phyloP scores from a whole-genome alignment of 1,140 invertebrate genomes.

The Cherax destructor region DNA sequence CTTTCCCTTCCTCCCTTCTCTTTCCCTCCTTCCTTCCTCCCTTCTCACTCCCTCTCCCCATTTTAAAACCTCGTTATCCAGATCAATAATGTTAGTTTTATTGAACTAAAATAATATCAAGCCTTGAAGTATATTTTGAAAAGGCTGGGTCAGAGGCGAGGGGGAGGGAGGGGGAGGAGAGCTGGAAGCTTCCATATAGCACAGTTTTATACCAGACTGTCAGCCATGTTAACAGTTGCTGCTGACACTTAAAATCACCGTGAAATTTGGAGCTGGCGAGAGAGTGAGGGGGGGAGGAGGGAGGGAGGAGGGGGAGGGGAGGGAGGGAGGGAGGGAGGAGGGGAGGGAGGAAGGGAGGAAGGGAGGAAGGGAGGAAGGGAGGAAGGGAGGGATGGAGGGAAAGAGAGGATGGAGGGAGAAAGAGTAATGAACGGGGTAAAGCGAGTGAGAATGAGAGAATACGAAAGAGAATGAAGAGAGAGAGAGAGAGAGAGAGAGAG shows the following conservation, averaged over 20 bases:
- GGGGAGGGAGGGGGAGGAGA: neutral
- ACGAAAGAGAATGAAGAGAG: neutral
- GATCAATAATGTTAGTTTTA: slow-evolving; percentile 65
- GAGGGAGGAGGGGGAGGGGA: too few species aligned
- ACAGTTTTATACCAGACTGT: slow-evolving; percentile 38
- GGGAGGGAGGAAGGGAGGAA: neutral
- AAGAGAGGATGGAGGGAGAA: neutral
- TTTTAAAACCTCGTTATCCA: slow-evolving; percentile 61
- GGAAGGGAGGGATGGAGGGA: neutral
- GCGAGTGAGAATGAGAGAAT: neutral
- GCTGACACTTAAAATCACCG: slow-evolving; percentile 48
- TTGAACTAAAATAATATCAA: slow-evolving; percentile 16
- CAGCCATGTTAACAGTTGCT: slow-evolving; percentile 55
- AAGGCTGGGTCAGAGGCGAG: neutral
- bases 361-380: neutral
- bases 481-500: neutral
- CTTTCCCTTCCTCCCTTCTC: neutral
- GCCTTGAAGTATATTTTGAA: slow-evolving; percentile 28
- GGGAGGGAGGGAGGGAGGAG: slow-evolving; percentile 6
- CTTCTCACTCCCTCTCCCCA: neutral
- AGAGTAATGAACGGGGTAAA: neutral
- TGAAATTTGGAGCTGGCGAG: slow-evolving; percentile 54
- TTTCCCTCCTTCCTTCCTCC: neutral
- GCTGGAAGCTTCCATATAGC: neutral
- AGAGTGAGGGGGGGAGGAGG: neutral